Evolutionary conservation across 92 coral and sea anemone species (phyloP).

Genomic region (Epizoanthus fatuus): DNA sequence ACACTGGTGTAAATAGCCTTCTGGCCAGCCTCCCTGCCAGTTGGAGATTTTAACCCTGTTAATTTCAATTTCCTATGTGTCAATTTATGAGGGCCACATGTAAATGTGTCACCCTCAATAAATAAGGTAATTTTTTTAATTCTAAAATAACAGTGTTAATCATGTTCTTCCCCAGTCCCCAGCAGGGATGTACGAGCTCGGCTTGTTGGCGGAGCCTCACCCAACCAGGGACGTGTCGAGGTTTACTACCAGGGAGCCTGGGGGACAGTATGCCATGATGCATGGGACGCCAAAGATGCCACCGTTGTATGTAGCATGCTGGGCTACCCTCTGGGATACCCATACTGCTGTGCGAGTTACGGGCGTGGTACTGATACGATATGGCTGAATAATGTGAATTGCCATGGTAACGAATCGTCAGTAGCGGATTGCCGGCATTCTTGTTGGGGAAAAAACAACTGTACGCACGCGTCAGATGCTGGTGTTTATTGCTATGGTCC

Average conservation of each 20-base stretch:
- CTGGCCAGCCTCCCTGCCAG: too few relatives aligned
- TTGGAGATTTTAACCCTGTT: too few relatives aligned
- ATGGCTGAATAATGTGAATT: conserved; percentile 29
- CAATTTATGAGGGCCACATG: too few relatives aligned
- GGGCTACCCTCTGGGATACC: conserved; percentile 29
- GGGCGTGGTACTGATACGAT: conserved; percentile 19
- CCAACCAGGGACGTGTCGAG: conserved; percentile 44
- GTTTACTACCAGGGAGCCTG: conserved; percentile 35
- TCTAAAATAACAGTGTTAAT: not conserved
- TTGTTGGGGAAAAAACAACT: conserved; percentile 15
- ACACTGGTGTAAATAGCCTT: too few relatives aligned
- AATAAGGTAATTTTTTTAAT: too few relatives aligned
- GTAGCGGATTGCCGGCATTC: conserved; percentile 20
- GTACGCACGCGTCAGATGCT: conserved; percentile 40
- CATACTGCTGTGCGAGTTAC: conserved; percentile 39
- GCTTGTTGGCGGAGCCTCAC: conserved; percentile 32
- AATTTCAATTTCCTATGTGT: too few relatives aligned
- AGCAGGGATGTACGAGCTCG: conserved; percentile 11
- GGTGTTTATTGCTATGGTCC: conserved; percentile 44
- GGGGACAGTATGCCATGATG: conserved; percentile 41
- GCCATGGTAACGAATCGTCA: conserved; percentile 36
- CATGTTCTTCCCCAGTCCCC: not conserved
- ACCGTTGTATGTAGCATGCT: conserved; percentile 37
- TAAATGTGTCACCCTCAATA: too few relatives aligned
- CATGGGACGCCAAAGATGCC: conserved; percentile 21